These are phyloP conservation scores for Rhabdomys dilectus DNA, from an alignment of 2,113 vertebrate species.

Conservation along the genomic window DNA sequence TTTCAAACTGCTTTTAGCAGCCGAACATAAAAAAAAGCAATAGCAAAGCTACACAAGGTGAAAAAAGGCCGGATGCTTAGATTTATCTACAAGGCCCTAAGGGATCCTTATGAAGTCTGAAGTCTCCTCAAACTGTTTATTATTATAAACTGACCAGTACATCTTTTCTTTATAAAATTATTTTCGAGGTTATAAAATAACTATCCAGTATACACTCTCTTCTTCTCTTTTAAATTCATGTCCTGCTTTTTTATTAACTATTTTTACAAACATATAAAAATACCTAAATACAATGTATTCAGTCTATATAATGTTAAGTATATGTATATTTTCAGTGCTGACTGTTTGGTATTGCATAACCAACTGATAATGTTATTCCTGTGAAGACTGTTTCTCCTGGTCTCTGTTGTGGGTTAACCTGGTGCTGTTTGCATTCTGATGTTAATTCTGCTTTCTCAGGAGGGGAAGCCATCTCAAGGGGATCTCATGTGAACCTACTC, in stretches of 20 bases:
- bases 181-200: neutral
- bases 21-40: neutral
- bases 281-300: neutral
- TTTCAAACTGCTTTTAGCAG: constrained; percentile 28
- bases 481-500: no score
- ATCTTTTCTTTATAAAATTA: neutral
- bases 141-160: neutral
- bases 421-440: no score
- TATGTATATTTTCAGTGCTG: neutral
- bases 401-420: no score
- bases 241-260: no score
- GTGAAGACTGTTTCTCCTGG: neutral
- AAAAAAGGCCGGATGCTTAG: neutral
- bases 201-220: neutral
- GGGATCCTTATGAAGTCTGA: neutral
- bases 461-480: no score
- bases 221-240: neutral
- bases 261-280: neutral
- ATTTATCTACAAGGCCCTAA: neutral
- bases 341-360: neutral
- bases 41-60: neutral
- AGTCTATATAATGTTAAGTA: neutral
- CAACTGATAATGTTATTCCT: neutral
- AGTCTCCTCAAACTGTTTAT: neutral
- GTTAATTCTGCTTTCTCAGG: no score